Conservation (phyloP, 2,888 invertebrate species). For the Dromius quadrimaculatus region DNA sequence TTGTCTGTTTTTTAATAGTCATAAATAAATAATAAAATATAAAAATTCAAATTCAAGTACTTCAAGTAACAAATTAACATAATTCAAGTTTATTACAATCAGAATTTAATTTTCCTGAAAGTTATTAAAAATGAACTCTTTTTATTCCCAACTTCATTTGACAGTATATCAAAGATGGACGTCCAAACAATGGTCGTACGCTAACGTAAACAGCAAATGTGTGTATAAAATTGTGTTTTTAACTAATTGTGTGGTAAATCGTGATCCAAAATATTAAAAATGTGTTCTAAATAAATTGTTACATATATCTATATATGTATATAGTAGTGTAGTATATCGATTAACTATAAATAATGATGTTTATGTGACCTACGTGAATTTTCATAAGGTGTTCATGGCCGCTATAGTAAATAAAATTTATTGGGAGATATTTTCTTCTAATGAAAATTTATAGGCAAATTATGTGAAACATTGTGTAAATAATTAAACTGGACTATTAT, state of each 20-base stretch:
- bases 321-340: not conserved
- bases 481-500: not conserved
- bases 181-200: conserved; percentile 36
- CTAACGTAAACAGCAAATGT: conserved; percentile 34
- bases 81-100: not conserved
- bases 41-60: not conserved
- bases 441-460: not conserved
- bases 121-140: too few relatives aligned
- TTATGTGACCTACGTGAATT: conserved; percentile 59
- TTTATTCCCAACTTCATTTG: too few relatives aligned
- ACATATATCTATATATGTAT: conserved; percentile 10
- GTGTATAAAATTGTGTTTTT: conserved; percentile 23
- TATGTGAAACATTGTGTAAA: conserved; percentile 21
- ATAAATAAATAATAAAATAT: not conserved
- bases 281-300: conserved; percentile 7
- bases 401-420: conserved; percentile 54
- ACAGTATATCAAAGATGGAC: conserved; percentile 38
- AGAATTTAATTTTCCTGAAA: not conserved
- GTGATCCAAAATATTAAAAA: not conserved
- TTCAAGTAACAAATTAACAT: not conserved
- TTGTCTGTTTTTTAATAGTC: not conserved
- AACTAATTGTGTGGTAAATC: conserved; percentile 20
- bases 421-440: conserved; percentile 15
- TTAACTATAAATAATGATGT: conserved; percentile 35
- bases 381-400: conserved; percentile 61